Evolutionary conservation across 2,797 vertebrate species (phyloP).

Genomic region (Agapornis canus): DNA sequence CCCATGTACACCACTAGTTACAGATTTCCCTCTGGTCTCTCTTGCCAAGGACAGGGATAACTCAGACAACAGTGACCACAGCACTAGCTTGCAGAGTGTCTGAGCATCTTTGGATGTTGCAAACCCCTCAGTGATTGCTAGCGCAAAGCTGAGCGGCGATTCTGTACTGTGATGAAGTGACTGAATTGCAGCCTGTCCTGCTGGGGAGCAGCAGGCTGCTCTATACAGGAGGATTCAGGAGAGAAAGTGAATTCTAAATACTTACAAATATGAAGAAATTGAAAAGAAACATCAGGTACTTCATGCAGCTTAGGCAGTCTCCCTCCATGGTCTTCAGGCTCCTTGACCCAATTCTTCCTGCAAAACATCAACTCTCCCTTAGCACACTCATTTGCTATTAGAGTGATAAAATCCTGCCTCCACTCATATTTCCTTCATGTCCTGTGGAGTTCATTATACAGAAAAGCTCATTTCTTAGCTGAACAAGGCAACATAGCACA

Average conservation of each 20-base stretch:
- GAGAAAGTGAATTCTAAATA: constrained; percentile 43
- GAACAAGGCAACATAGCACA: not conserved
- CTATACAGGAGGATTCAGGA: not conserved
- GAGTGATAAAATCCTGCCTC: not conserved
- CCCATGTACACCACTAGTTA: not conserved
- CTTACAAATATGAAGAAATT: constrained; percentile 96
- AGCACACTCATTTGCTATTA: not conserved
- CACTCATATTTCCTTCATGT: not conserved
- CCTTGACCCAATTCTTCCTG: constrained; percentile 54
- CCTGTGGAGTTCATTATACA: not conserved
- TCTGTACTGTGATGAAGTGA: not conserved
- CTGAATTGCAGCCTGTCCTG: not conserved
- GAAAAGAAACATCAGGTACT: constrained; percentile 95
- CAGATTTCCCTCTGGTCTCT: not conserved
- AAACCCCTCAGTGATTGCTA: not conserved
- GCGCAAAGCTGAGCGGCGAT: not conserved
- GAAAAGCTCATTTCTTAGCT: not conserved
- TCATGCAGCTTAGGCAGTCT: constrained; percentile 94
- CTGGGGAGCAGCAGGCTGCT: not conserved
- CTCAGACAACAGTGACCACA: not conserved
- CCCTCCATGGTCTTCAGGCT: constrained; percentile 87
- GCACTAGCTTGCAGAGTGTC: not conserved
- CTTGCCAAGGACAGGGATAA: not conserved
- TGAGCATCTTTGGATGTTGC: not conserved
- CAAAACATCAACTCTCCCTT: constrained; percentile 51